These are phyloP conservation scores for Horisme vitalbata DNA, from an alignment of 2,888 invertebrate species.

Conservation along the genomic window DNA sequence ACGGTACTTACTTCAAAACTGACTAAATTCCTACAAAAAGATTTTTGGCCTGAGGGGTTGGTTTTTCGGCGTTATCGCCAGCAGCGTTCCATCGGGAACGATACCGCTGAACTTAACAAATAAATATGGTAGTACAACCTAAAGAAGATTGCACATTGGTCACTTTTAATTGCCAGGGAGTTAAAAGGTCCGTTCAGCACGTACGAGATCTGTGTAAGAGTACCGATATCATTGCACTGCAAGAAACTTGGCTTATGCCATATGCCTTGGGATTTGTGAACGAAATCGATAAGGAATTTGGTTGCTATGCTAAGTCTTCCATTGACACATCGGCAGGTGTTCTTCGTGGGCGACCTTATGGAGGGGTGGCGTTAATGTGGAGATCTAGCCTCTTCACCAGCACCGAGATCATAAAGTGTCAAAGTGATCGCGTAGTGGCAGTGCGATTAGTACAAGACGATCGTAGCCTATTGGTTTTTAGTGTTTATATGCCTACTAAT, in stretches of 20 bases:
- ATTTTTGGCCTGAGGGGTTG: slow-evolving; percentile 18
- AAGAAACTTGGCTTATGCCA: slow-evolving; percentile 29
- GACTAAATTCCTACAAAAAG: slow-evolving; percentile 11
- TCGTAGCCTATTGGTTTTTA: slow-evolving; percentile 24
- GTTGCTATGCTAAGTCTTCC: slow-evolving; percentile 21
- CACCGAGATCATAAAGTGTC: slow-evolving; percentile 4
- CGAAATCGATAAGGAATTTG: slow-evolving; percentile 18
- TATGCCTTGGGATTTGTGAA: slow-evolving; percentile 17
- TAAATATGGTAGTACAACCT: slow-evolving; percentile 1
- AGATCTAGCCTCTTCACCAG: slow-evolving; percentile 14
- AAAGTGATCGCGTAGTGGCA: slow-evolving; percentile 1
- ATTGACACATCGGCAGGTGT: slow-evolving; percentile 20
- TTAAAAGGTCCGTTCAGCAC: slow-evolving; percentile 7
- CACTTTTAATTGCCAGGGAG: slow-evolving; percentile 9
- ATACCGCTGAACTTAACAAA: slow-evolving; percentile 1
- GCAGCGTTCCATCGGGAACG: slow-evolving; percentile 3
- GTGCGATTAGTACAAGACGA: slow-evolving; percentile 1
- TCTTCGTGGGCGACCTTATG: slow-evolving; percentile 19
- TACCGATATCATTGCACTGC: slow-evolving; percentile 21
- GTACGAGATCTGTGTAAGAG: slow-evolving; percentile 9
- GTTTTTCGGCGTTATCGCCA: slow-evolving; percentile 10
- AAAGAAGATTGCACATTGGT: background rate
- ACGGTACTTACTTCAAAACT: slow-evolving; percentile 4
- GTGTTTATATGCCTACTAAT: slow-evolving; percentile 37
- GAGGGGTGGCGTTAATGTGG: slow-evolving; percentile 26